Base-by-base conservation (phyloP, 2,888 invertebrate genomes). In the Temnothorax unifasciatus region DNA sequence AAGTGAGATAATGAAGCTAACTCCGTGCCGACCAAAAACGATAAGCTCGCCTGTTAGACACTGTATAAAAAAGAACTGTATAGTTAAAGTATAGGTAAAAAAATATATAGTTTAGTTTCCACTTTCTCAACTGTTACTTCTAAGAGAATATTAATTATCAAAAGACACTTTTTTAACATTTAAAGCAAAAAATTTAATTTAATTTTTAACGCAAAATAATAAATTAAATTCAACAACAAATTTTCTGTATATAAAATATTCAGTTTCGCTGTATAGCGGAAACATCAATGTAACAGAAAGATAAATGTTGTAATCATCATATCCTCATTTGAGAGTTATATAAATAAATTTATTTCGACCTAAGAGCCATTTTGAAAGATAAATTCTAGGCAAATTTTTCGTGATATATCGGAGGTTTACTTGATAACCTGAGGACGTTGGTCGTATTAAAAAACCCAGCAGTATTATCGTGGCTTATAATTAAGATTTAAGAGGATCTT, bases 1-100 rank as follows among this genome's bases (percentile, higher is more conserved):
- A 90, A 91, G 84, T 90, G 88, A 90, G 91, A 92, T 92, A 92
- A 92, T 90, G 90, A 92, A 90, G 85, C 88, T 86, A 88, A 88
- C 86, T 85, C 76, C 38, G 69, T 50, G 59, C 50, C 66, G 44
- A 63, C 59, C 59, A 74, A 47, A 59, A 74, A 81, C 47, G 38
- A 81, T 81, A 81, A 81, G 21, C 59, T 77, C 34, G 41, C 50
- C 66, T 34, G 29, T 64, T 50, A 71, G 34, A n/a, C 38, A 34
- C 13, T 18, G 41, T 3, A 64, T 63, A 25, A 68, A 68, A 68
- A 50, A 9, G 21, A 64, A 21, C 34, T 21, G 34, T 15, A 34
- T 21, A 47, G 9, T 59, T 50, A 13, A 79, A 71, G 13, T 50
- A 25, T 34, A 68, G 4, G 21, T 29, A 29, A 29, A 8, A 38